These are phyloP conservation scores for Myripristis murdjan DNA, from an alignment of 2,797 vertebrate species.

Conservation along the genomic window DNA sequence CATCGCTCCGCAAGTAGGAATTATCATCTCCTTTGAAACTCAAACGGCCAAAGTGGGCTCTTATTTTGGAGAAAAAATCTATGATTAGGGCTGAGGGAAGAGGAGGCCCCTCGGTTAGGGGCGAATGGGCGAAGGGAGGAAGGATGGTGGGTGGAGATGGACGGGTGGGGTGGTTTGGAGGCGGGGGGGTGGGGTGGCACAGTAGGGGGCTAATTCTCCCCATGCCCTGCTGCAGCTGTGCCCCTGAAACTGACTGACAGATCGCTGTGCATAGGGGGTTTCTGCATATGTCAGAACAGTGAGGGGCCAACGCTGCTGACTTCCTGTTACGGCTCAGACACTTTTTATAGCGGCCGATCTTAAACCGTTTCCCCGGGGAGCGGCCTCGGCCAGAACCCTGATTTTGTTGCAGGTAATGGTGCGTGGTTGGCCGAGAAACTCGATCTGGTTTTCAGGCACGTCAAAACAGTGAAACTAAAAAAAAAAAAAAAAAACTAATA, in stretches of 20 bases:
- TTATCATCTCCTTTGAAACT: conserved; percentile 51
- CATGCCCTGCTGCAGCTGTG: conserved; percentile 96
- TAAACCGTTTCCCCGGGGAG: conserved; percentile 54
- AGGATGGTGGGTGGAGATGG: conserved; percentile 83
- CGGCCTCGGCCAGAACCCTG: conserved; percentile 18
- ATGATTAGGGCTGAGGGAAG: conserved; percentile 93
- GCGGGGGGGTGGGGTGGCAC: conserved; percentile 87
- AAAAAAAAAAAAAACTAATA: too few relatives aligned
- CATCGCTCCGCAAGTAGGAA: conserved; percentile 49
- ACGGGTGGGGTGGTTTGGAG: conserved; percentile 87
- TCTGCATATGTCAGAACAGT: conserved; percentile 91
- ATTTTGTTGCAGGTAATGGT: too few relatives aligned
- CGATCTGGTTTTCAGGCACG: too few relatives aligned
- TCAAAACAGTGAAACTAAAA: too few relatives aligned
- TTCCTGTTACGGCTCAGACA: conserved; percentile 71
- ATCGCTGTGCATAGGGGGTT: conserved; percentile 81
- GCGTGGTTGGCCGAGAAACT: too few relatives aligned
- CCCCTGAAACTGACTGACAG: conserved; percentile 94
- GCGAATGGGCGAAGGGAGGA: conserved; percentile 83
- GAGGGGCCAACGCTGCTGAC: conserved; percentile 63
- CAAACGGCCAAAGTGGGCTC: conserved; percentile 82
- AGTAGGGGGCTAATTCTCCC: conserved; percentile 97
- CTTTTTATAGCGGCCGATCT: conserved; percentile 57
- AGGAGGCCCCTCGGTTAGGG: conserved; percentile 84
- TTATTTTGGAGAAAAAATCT: conserved; percentile 89